These are phyloP conservation scores for Petrocephalus sullivani DNA, from an alignment of 2,797 vertebrate species.

Conservation along the genomic window DNA sequence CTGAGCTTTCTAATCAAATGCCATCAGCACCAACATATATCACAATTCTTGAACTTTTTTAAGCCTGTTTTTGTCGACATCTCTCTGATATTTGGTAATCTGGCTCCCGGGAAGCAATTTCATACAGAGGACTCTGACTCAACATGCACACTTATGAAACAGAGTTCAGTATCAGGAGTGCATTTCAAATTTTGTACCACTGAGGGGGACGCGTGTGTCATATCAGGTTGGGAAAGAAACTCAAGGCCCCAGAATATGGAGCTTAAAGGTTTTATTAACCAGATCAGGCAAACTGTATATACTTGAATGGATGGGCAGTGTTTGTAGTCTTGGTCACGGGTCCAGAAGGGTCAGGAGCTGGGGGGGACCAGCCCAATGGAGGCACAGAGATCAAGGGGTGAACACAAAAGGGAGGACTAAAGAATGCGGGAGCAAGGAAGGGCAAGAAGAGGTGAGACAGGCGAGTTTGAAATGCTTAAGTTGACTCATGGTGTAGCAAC, in stretches of 20 bases:
- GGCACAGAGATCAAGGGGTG: not conserved
- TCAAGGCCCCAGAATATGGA: not conserved
- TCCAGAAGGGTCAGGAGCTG: not conserved
- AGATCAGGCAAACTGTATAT: not conserved
- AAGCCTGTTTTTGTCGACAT: not conserved
- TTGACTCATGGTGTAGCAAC: not conserved
- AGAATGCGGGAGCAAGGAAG: not conserved
- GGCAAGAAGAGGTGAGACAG: not conserved
- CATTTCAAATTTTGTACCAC: not conserved
- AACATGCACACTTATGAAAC: not conserved
- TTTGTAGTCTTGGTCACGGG: not conserved
- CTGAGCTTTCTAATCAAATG: not conserved
- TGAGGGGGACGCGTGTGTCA: not conserved
- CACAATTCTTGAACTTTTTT: conserved; percentile 14
- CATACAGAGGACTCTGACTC: not conserved
- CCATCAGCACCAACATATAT: not conserved
- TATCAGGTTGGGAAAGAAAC: not conserved
- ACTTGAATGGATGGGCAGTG: not conserved
- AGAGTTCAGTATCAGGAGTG: not conserved
- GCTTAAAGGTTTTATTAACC: not conserved
- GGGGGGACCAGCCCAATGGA: not conserved
- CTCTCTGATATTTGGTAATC: not conserved
- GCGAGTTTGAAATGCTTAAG: not conserved
- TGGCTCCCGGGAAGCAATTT: conserved; percentile 12
- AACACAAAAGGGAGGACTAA: not conserved